Evolutionary conservation across 2,888 invertebrate genomes (phyloP).

Genomic region (Andrena hattorfiana): DNA sequence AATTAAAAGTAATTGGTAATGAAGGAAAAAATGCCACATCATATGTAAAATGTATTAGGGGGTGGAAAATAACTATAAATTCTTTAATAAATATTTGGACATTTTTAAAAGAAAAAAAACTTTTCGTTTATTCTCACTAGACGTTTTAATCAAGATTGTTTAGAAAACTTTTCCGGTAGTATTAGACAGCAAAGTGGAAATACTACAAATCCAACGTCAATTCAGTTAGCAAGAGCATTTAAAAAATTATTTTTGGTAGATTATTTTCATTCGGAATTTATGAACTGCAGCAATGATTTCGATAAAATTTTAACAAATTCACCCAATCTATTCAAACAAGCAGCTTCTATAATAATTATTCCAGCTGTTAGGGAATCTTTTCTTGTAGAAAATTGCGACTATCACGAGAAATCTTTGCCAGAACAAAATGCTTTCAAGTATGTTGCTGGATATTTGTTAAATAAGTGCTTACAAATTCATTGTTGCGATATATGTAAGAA

Average conservation of each 20-base stretch:
- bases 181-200: conserved; percentile 7
- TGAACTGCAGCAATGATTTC: background rate
- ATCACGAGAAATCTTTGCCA: background rate
- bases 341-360: background rate
- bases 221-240: conserved; percentile 2
- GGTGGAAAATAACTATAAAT: conserved; percentile 3
- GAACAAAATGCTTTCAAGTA: background rate
- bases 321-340: background rate
- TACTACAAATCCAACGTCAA: background rate
- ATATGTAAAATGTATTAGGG: background rate
- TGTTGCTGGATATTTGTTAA: background rate
- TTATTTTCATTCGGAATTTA: background rate
- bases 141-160: background rate
- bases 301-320: background rate
- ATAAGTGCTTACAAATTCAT: conserved; percentile 2
- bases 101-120: background rate
- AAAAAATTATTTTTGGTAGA: conserved; percentile 5
- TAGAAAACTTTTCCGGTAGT: conserved; percentile 4
- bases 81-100: conserved; percentile 3
- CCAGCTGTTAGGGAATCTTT: background rate
- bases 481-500: background rate
- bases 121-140: background rate
- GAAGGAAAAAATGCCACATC: background rate
- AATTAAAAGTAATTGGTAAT: background rate
- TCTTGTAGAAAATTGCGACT: conserved; percentile 2